Conservation (phyloP, 2,888 invertebrate species). For the Bembecia ichneumoniformis region DNA sequence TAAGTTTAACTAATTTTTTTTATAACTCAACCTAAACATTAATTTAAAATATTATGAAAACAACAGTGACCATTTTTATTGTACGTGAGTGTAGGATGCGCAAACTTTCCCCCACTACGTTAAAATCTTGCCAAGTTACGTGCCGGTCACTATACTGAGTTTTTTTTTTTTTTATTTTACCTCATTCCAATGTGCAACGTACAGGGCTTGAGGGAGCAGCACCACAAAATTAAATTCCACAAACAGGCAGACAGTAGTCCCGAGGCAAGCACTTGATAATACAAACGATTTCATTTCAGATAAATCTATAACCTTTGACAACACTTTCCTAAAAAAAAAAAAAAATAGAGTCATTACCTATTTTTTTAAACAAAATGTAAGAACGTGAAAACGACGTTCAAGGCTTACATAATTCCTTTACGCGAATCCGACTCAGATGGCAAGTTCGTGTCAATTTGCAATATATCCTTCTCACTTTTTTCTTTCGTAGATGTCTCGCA, state of each 20-base stretch:
- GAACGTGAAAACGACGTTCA: too few species aligned
- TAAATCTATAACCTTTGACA: constrained; percentile 59
- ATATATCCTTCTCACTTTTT: neutral
- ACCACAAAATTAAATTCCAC: constrained; percentile 67
- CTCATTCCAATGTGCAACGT: constrained; percentile 57
- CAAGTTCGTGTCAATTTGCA: neutral
- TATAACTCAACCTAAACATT: too few species aligned
- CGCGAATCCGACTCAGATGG: neutral
- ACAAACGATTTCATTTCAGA: constrained; percentile 65
- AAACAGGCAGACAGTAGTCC: constrained; percentile 63
- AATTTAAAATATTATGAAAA: too few species aligned
- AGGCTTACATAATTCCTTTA: neutral
- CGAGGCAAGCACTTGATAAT: constrained; percentile 73
- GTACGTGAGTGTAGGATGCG: too few species aligned
- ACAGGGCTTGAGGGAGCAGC: constrained; percentile 72
- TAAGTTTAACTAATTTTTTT: too few species aligned
- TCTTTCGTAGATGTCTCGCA: neutral
- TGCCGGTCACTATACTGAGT: too few species aligned
- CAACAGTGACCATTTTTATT: too few species aligned
- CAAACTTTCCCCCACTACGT: too few species aligned
- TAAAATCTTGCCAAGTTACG: too few species aligned
- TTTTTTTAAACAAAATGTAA: too few species aligned
- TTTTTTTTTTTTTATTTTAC: constrained; percentile 15
- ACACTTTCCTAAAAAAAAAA: constrained; percentile 22
- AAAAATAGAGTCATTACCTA: neutral